Evolutionary conservation across 2,888 invertebrate species (phyloP), one percentile per base, ranked within the genome.

Genomic region (Drosophila stalkeri): DNA sequence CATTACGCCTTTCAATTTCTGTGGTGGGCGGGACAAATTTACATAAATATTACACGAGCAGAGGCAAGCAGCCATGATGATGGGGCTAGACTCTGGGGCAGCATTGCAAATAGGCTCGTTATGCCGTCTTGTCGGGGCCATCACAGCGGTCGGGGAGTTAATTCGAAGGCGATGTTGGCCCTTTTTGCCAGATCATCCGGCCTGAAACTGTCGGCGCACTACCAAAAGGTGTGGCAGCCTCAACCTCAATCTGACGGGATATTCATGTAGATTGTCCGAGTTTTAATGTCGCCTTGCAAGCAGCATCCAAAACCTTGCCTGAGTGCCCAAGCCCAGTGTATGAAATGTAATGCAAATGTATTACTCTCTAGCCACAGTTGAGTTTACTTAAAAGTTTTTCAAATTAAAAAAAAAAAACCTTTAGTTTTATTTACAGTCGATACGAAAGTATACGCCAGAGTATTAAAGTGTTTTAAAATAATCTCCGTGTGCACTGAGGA

Each of bases 1-100:
- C 84, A 84, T 84, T 87, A 87, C 87, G 84, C 85, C 87, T 85
- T 87, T 85, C 83, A 86, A 85, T 83, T 85, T 80, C 64, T 83
- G 73, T 69, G 70, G 71, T 56, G 54, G 66, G 65, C 74, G 71
- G 51, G 56, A 47, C 69, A 57, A 80, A 85, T 85, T 88, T 88
- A 73, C 85, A 85, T 85, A 85, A 88, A 78, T 86, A 85, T 86
- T 81, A 86, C 75, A 83, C 77, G 75, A 81, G 77, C 55, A 64
- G 47, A 37, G 39, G 64, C 69, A 70, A 77, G 82, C 73, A 84
- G 77, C 81, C 68, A 81, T 66, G 81, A 54, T 70, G 71, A 68
- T 59, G 72, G 80, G 55, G 70, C 81, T 31, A 76, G 80, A 76
- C 73, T 69, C 64, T 54, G 72, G 77, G 86, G 82, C 79, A 87